These are phyloP conservation scores for Leptinotarsa peninsularis DNA, from an alignment of 2,888 invertebrate genomes.

Conservation along the genomic window DNA sequence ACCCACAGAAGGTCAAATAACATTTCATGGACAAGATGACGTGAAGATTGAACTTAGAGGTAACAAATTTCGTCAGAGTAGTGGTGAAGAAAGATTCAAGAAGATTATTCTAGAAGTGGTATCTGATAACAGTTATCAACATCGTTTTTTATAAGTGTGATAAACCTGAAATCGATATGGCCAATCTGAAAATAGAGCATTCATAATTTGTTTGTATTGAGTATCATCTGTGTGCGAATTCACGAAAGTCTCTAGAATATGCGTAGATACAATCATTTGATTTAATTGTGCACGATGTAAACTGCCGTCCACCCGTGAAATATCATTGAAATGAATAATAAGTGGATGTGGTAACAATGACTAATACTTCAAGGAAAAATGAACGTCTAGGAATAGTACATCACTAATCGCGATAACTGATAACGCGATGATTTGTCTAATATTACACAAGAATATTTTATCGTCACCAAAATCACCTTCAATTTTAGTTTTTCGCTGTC, in stretches of 20 bases:
- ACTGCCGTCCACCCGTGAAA: background rate
- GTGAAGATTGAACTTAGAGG: too few species aligned
- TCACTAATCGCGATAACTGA: background rate
- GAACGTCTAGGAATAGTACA: background rate
- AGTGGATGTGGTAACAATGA: constrained; percentile 1
- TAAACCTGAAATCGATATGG: too few species aligned
- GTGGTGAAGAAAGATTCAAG: too few species aligned
- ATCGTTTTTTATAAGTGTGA: too few species aligned
- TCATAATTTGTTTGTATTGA: too few species aligned
- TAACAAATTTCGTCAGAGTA: too few species aligned
- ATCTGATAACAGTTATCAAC: too few species aligned
- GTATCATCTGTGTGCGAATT: too few species aligned
- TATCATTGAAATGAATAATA: background rate
- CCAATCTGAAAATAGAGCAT: too few species aligned
- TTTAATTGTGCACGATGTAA: background rate
- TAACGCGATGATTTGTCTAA: constrained; percentile 5
- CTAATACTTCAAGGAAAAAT: background rate
- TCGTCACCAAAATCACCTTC: background rate
- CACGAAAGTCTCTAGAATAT: background rate
- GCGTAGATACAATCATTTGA: background rate
- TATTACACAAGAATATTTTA: background rate
- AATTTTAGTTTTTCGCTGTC: background rate
- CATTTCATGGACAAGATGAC: too few species aligned
- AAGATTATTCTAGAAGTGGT: too few species aligned
- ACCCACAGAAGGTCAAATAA: too few species aligned